Base-by-base conservation (phyloP, 1,140 invertebrate species). In the Neodiprion fabricii region DNA sequence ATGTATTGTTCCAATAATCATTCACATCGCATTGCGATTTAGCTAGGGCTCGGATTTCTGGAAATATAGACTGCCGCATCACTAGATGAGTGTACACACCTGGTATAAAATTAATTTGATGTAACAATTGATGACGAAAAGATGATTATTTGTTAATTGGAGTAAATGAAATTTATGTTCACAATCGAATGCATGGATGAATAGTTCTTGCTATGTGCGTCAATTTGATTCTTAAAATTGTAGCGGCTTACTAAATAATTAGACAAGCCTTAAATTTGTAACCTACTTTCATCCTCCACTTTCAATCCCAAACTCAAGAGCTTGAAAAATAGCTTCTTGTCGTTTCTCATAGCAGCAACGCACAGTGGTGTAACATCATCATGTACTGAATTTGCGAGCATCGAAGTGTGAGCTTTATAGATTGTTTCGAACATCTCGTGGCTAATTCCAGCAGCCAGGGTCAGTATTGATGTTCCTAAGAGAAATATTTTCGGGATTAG, bases 361-460 rank as follows among this genome's bases (percentile, higher is more conserved):
- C 85, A 86, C 28, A 88, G 71, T 47, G 86, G 86, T 76, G 78
- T 85, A 66, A 88, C 80, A 47, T 85, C 84, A 74, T 88, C 86
- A 10, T 79, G 72, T 69, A 73, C 74, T 69, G 82, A 78, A 50
- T 82, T 78, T 11, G 70, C 74, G 28, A 87, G 70, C 53, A 81
- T 81, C 40, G 73, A 48, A 71, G 86, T 85, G 74, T 80, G 83
- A 71, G 74, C 75, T 48, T 79, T 74, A 68, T 83, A 84, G 48
- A 88, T 71, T 8, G 73, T 75, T 70, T 88, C 81, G 73, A 88
- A 87, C 81, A 83, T 84, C 71, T 84, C 76, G 40, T 12, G 70
- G 14, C 79, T 79, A 47, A 86, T 84, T 50, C 85, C 85, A 73
- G 81, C 79, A 48, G 86, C 83, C 50, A 87, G 77, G 67, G 80